Base-by-base conservation (phyloP, 2,113 vertebrate species). In the Corvus cornix region DNA sequence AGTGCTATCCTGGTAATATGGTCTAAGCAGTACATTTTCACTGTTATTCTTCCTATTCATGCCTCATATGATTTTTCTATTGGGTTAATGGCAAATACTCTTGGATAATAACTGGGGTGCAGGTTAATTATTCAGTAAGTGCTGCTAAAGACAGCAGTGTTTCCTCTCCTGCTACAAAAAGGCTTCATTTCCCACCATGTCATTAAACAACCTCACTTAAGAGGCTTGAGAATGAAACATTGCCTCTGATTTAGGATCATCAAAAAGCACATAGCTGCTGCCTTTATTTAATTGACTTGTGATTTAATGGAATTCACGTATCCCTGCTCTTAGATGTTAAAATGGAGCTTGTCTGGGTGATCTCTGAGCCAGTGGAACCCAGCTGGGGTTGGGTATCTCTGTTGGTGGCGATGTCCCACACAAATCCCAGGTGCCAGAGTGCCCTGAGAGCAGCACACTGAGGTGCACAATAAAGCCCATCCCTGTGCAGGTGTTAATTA, bases 41-140 rank as follows among this genome's bases (percentile, higher is more conserved):
- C 55, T 72, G 27, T 39, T 92, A 12, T 66, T 62, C 66, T 60
- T 63, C 87, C 69, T 37, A 19, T 79, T 37, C 55, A 0, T 16
- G 46, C 27, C 43, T 83, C 58, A 10, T 31, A 41, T 16, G 24
- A 53, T 58, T 46, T 66, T 69, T 58, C 74, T 69, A 26, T 52
- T 52, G 75, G 67, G 82, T 77, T 96, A 94, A 88, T 80, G 63
- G 60, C 46, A 83, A 94, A 86, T 56, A 35, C 39, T 87, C 67
- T 26, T 48, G 70, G 70, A 52, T 75, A 74, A 60, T 84, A 60
- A 41, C 18, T 72, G 51, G 39, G 73, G 33, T 60, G 60, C 89
- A 72, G 91, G 87, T 91, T 93, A 95, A 95, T 92, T 95, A 79
- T 79, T 93, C 62, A 79, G 7, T 49, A 62, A 72, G 73, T 82